Base-by-base conservation (phyloP, 2,797 vertebrate species). In the Rhabdophis nuchalis region DNA sequence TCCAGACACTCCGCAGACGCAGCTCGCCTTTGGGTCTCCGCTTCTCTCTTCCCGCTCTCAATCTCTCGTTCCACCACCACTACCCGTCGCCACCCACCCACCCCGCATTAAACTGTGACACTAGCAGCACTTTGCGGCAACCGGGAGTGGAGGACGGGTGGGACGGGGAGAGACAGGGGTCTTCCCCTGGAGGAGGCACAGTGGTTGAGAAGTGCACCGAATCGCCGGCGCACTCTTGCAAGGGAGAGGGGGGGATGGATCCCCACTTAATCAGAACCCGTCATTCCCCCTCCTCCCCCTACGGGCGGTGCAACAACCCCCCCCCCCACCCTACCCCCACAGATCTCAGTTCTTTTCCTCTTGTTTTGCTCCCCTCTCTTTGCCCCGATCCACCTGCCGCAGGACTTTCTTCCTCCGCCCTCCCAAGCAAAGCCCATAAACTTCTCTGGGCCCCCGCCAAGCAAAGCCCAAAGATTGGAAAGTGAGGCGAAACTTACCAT, bases 401-500 rank as follows among this genome's bases (percentile, higher is more conserved):
- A 50, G 16, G 4, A 53, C 57, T 57, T 82, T 82, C 23, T 86
- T 90, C 92, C 77, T 88, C 87, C 88, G 7, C 18, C 46, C 64
- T 2, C 27, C 27, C 46, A n/a, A 46, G 60, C 23, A 29, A 29
- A 87, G 3, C 46, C 88, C 58, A 25, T 10, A 53, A 95, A 95
- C 86, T 94, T 94, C 57, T 92, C 86, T 57, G 68, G 16, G 29
- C 46, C 92, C 92, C 54, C 57, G 23, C 91, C 92, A 14, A 41
- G 57, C 2, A 85, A 85, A 92, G 68, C 85, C 89, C 61, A 89
- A 92, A 90, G 85, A 94, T 90, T 90, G 25, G 94, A 96, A 96
- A 97, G 93, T 94, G 95, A 92, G 94, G 91, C 87, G 96, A 95
- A 95, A 97, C 97, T 95, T 97, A 97, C 97, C 97, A 97, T 97